phyloP scores from a whole-genome alignment of 35 echinoderm and acorn worm species.

The Apostichopus japonicus region DNA sequence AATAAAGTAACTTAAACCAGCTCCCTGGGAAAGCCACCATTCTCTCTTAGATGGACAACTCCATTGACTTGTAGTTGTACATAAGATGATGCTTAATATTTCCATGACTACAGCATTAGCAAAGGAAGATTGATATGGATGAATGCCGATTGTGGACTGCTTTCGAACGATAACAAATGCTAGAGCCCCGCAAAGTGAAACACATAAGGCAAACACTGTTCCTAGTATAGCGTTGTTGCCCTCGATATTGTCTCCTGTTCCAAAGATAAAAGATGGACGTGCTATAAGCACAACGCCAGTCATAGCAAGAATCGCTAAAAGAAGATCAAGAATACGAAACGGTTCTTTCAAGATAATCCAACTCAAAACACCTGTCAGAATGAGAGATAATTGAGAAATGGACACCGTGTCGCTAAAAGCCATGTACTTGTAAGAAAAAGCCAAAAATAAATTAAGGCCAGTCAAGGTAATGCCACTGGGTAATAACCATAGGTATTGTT shows the following conservation, averaged over 20 bases:
- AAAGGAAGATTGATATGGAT: not conserved
- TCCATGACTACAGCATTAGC: not conserved
- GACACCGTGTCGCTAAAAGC: not conserved
- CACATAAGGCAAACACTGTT: not conserved
- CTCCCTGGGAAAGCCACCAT: not conserved
- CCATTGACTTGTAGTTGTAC: not conserved
- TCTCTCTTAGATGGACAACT: not conserved
- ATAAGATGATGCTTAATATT: too few relatives aligned
- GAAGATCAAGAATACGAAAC: not conserved
- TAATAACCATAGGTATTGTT: not conserved
- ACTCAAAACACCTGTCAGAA: not conserved
- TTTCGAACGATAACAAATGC: not conserved
- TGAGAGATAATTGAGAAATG: not conserved
- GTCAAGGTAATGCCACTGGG: not conserved
- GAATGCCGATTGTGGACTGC: not conserved
- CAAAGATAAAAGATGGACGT: constrained; percentile 13
- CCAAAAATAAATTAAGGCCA: not conserved
- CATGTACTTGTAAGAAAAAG: not conserved
- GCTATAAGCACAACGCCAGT: not conserved
- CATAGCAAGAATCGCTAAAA: not conserved
- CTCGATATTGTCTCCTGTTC: not conserved
- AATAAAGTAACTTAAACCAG: not conserved
- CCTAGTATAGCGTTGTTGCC: not conserved
- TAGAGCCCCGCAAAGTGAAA: not conserved
- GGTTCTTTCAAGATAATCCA: constrained; percentile 6